Evolutionary conservation across 2,113 vertebrate species (phyloP), one percentile per base, ranked within the genome.

Genomic region (Fulica atra): DNA sequence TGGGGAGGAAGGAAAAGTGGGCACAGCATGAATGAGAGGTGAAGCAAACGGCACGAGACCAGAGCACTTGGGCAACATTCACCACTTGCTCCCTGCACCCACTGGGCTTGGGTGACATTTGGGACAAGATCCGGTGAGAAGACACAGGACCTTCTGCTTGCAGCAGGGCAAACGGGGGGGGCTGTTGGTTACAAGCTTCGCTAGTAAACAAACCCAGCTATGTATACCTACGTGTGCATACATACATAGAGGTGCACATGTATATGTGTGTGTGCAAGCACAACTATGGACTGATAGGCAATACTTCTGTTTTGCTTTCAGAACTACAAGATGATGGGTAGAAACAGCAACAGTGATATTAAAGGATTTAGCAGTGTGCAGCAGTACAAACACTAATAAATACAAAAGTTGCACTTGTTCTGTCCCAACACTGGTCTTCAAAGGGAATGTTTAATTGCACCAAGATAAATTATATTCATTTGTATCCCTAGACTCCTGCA

Each of bases 151-250:
- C 36, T 54, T 53, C 8, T 4, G 60, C 35, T 50, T 51, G 40
- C 31, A 79, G 66, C 21, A 44, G 24, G 26, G 18, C 29, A 71
- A 25, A 50, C 7, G 9, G 8, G 33, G 1, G 0, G 57, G 31
- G 53, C 16, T 42, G 6, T 36, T 23, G 51, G 19, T 4, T 42
- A 28, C 23, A 31, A 28, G 60, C 29, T n/a, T 9, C 12, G 6
- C 7, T 48, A 17, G 35, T 18, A 69, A 88, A 65, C 40, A 56
- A 64, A 44, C 3, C 9, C 31, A 3, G 13, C 19, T 2, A 9
- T 2, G 12, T 9, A 18, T 20, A 35, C 1, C 21, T 51, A 0
- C 9, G 20, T n/a, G 25, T 31, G 26, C 0, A 20, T 9, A 46
- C 16, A 18, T 3, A 63, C 8, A 7, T 7, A 44, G 26, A 29